Evolutionary conservation across 2,113 vertebrate species (phyloP), one percentile per base, ranked within the genome.

Genomic region (Eulemur rufifrons): DNA sequence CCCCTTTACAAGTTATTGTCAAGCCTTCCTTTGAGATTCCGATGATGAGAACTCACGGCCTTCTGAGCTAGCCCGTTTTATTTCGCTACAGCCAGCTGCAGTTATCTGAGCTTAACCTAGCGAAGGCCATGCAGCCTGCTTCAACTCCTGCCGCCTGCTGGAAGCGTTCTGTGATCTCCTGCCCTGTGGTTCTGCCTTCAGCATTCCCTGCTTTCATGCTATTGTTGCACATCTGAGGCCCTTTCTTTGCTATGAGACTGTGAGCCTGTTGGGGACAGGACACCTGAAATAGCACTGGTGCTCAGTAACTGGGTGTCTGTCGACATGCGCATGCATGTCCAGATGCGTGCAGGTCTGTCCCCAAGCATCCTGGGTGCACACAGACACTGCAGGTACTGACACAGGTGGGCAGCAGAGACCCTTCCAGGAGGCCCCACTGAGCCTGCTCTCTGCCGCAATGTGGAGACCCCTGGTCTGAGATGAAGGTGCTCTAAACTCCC

Each of bases 281-380:
- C 59, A 66, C 56, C 61, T 37, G 78, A 54, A 52, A 32, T 6
- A 63, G 21, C 47, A 59, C 15, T 4, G 37, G 9, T 15, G 23
- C 42, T 77, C 68, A 3, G 66, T 18, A 21, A 78, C 0, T 1
- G 9, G 37, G 56, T 34, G n/a, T 37, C 78, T 12, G 0, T 39
- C 0, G 0, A 39, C 45, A 1, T 1, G 37, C 61, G 45, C 17
- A 2, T 13, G 21, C 81, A 0, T 2, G n/a, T 91, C 37, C 59
- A 52, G 64, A 59, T 34, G n/a, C 39, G 39, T 78, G 63, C 50
- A 13, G 54, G 39, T 37, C 77, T 61, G 83, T 54, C 47, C 68
- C 88, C 0, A 0, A 23, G 77, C 83, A 32, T 64, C 66, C 89
- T 87, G 94, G 77, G 83, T 29, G 23, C 11, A 37, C 77, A 42